Evolutionary conservation across 2,797 vertebrate genomes (phyloP).

Genomic region (Thalassophryne amazonica): DNA sequence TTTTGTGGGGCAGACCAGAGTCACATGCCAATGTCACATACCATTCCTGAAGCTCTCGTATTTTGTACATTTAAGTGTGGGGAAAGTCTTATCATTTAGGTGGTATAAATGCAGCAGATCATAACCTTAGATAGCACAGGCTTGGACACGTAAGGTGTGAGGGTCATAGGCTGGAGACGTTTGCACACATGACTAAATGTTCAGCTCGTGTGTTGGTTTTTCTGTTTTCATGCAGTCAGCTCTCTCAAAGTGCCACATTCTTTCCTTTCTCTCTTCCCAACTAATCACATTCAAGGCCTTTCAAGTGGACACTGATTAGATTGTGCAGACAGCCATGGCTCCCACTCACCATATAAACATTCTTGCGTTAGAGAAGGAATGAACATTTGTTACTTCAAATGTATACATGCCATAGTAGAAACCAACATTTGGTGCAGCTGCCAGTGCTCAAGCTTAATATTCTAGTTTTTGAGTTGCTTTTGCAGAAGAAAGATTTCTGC

Average conservation of each 20-base stretch:
- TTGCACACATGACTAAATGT: too few relatives aligned
- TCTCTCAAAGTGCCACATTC: constrained; percentile 43
- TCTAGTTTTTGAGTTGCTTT: too few relatives aligned
- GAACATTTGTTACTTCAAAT: background rate
- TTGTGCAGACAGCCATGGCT: constrained; percentile 50
- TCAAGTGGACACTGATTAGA: constrained; percentile 72
- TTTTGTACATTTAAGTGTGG: too few relatives aligned
- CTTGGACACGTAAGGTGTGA: too few relatives aligned
- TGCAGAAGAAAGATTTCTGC: too few relatives aligned
- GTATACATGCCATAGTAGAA: background rate
- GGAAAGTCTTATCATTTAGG: constrained; percentile 1
- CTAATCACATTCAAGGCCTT: constrained; percentile 58
- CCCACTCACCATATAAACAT: constrained; percentile 18
- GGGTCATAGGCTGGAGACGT: too few relatives aligned
- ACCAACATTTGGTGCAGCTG: background rate
- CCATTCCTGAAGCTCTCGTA: too few relatives aligned
- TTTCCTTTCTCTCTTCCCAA: constrained; percentile 33
- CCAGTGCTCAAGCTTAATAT: too few relatives aligned
- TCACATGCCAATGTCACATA: constrained; percentile 25
- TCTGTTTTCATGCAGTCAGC: constrained; percentile 9
- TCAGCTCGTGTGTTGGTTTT: background rate
- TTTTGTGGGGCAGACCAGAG: constrained; percentile 13
- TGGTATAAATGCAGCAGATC: background rate
- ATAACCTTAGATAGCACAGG: too few relatives aligned
- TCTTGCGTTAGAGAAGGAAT: constrained; percentile 7